These are phyloP conservation scores for Epistrophe grossulariae DNA, from an alignment of 2,888 invertebrate genomes.

Conservation along the genomic window DNA sequence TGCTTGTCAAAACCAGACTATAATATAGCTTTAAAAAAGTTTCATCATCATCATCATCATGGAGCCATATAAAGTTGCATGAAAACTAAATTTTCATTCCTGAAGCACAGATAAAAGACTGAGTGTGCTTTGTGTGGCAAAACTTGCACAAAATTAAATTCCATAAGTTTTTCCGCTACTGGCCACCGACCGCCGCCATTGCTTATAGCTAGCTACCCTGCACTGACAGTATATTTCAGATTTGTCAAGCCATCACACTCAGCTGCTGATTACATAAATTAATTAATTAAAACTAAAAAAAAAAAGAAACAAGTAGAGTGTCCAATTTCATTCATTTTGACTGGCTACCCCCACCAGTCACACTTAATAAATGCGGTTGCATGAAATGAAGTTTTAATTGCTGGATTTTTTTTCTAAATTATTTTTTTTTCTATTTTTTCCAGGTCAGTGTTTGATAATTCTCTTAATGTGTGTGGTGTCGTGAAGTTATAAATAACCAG, in stretches of 20 bases:
- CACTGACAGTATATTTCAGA: neutral
- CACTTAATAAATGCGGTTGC: conserved; percentile 37
- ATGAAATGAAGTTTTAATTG: conserved; percentile 41
- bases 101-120: neutral
- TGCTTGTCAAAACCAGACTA: conserved; percentile 3
- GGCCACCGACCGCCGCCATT: neutral
- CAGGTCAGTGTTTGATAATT: conserved; percentile 69
- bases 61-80: conserved; percentile 25
- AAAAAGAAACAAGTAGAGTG: conserved; percentile 33
- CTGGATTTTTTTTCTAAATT: conserved; percentile 15
- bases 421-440: conserved; percentile 32
- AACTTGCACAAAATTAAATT: conserved; percentile 52
- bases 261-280: conserved; percentile 62
- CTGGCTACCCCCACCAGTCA: conserved; percentile 8
- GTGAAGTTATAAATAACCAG: conserved; percentile 44
- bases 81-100: conserved; percentile 4
- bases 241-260: conserved; percentile 63
- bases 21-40: conserved; percentile 13
- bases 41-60: conserved; percentile 49
- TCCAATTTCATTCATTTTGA: conserved; percentile 36
- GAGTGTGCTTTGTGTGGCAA: conserved; percentile 9
- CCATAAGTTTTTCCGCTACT: conserved; percentile 46
- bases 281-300: conserved; percentile 53
- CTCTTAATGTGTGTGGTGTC: conserved; percentile 53
- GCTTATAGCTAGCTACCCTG: neutral